Percentiles rank a stretch among this genome's conserved stretches.
Conservation (phyloP, 2,888 invertebrate species). For the Rhodophaea formosa region DNA sequence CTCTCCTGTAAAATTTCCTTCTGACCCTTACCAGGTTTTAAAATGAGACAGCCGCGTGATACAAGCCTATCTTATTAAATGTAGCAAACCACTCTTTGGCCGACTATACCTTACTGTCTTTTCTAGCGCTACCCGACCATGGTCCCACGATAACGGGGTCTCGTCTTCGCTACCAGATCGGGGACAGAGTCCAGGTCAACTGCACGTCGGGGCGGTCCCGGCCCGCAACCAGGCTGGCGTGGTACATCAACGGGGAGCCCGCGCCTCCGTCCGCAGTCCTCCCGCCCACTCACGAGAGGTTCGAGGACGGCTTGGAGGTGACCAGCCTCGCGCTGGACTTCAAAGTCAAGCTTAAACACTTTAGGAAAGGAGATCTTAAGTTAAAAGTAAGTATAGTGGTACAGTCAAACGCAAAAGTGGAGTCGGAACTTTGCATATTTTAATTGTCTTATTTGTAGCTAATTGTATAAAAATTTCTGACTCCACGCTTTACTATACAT, state of each 20-base stretch:
- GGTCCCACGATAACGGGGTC: constrained; percentile 92
- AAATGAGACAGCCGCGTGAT: too few species aligned
- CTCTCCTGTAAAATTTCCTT: too few species aligned
- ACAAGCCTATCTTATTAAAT: too few species aligned
- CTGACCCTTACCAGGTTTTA: too few species aligned
- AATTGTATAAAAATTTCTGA: too few species aligned
- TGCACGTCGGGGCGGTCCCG: constrained; percentile 91
- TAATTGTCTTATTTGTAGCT: too few species aligned
- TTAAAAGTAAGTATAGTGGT: constrained; percentile 84
- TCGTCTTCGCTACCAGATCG: constrained; percentile 89
- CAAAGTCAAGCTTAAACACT: constrained; percentile 89
- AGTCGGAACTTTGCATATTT: too few species aligned
- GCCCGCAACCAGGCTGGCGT: constrained; percentile 90
- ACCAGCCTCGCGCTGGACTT: constrained; percentile 90
- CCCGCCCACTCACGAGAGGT: constrained; percentile 71
- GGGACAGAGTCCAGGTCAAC: constrained; percentile 90
- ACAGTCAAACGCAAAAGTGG: too few species aligned
- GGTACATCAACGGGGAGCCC: constrained; percentile 93
- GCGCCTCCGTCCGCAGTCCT: constrained; percentile 78
- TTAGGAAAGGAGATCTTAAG: constrained; percentile 92
- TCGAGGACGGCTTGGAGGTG: constrained; percentile 86
- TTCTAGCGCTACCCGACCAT: constrained; percentile 87
- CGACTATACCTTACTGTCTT: background rate
- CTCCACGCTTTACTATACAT: too few species aligned
- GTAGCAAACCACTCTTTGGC: background rate